phyloP scores from a whole-genome alignment of 2,113 vertebrate genomes.

The Chroicocephalus ridibundus region DNA sequence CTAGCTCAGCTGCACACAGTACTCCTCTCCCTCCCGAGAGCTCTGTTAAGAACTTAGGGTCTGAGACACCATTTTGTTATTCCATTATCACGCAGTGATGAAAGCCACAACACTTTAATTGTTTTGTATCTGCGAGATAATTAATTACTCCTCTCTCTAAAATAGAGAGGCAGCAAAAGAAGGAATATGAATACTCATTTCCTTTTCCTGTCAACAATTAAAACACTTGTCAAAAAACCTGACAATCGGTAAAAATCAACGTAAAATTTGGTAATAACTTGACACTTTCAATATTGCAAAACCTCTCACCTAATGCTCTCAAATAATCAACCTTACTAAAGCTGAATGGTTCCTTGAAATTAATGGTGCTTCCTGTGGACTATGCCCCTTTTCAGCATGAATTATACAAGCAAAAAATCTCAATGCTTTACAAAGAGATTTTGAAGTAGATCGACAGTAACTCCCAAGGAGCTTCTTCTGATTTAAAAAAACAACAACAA shows the following conservation, averaged over 20 bases:
- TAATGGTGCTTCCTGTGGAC: background rate
- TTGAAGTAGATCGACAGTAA: background rate
- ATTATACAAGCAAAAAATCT: background rate
- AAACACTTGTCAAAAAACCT: background rate
- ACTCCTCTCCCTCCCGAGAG: background rate
- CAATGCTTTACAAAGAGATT: background rate
- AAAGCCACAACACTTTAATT: constrained; percentile 30
- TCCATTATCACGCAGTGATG: background rate
- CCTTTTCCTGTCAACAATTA: constrained; percentile 25
- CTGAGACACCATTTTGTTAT: background rate
- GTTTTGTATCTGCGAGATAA: background rate
- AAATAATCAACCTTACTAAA: background rate
- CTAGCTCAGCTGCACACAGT: background rate
- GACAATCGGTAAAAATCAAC: background rate
- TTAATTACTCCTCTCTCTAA: background rate
- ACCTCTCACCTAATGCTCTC: background rate
- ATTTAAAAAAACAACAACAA: background rate
- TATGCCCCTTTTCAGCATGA: background rate
- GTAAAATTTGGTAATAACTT: background rate
- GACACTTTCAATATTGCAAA: background rate
- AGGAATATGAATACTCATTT: constrained; percentile 1
- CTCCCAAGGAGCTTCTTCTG: background rate
- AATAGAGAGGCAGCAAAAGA: background rate
- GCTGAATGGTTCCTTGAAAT: constrained; percentile 7
- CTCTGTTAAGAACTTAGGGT: background rate